These are phyloP conservation scores for Tretioscincus oriximinensis DNA, from an alignment of 2,113 vertebrate genomes.

Conservation along the genomic window DNA sequence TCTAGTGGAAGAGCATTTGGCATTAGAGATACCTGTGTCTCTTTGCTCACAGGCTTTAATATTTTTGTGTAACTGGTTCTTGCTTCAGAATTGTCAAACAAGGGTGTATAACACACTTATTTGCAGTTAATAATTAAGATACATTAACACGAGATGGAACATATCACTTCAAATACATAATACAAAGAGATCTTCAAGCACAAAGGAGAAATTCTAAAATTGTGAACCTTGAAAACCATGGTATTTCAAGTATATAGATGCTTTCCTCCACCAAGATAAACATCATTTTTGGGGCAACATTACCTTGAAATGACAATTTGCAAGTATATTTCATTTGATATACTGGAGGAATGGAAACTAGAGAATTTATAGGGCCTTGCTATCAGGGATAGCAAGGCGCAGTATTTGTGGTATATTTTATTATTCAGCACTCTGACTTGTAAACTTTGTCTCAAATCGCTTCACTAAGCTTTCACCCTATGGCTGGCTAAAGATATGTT, in stretches of 20 bases:
- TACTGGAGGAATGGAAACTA: neutral
- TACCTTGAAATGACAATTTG: neutral
- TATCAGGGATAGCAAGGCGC: neutral
- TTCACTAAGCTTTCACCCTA: slow-evolving; percentile 1
- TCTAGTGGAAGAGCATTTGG: too few relatives aligned
- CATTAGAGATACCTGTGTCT: too few relatives aligned
- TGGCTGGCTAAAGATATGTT: neutral
- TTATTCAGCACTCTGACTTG: neutral
- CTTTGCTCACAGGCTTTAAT: too few relatives aligned
- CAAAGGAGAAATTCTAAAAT: too few relatives aligned
- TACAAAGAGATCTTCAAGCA: too few relatives aligned
- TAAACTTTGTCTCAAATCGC: neutral
- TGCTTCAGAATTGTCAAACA: too few relatives aligned
- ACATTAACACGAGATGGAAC: too few relatives aligned
- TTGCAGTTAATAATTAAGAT: too few relatives aligned
- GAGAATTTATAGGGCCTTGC: neutral
- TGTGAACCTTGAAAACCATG: too few relatives aligned
- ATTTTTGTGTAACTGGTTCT: too few relatives aligned
- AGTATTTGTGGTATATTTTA: neutral
- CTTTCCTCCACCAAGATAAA: neutral
- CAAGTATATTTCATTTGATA: neutral
- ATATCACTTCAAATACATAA: too few relatives aligned
- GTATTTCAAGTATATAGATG: neutral
- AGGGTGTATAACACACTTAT: too few relatives aligned
- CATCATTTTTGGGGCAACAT: neutral